Percentiles rank a stretch among this genome's conserved stretches.
phyloP scores from a whole-genome alignment of 2,113 vertebrate species.

The Sphaerodactylus townsendi region DNA sequence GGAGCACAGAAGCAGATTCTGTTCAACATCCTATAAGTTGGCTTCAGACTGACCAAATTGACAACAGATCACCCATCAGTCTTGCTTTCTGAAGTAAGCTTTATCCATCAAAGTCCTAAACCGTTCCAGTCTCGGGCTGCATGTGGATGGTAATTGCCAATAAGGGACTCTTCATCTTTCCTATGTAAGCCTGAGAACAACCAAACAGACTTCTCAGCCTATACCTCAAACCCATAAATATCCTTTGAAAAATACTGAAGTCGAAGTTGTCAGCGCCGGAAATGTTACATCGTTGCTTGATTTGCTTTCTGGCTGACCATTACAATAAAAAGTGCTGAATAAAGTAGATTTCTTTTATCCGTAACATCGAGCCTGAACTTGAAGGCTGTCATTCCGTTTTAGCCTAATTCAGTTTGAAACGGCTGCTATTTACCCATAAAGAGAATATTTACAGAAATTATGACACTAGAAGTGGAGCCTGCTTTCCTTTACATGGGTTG shows the following conservation, averaged over 20 bases:
- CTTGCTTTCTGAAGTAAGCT: background rate
- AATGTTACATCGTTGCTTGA: slow-evolving; percentile 46
- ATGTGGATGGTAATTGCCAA: slow-evolving; percentile 10
- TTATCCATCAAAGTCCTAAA: background rate
- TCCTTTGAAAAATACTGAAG: slow-evolving; percentile 32
- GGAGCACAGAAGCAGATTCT: background rate
- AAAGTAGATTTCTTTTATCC: slow-evolving; percentile 46
- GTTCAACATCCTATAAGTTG: background rate
- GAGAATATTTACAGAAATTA: slow-evolving; percentile 54
- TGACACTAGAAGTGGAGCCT: slow-evolving; percentile 54
- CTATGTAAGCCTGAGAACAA: background rate
- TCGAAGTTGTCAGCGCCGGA: slow-evolving; percentile 3
- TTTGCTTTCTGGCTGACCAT: slow-evolving; percentile 63
- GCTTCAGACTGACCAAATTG: background rate
- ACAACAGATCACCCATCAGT: background rate
- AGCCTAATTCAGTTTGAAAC: slow-evolving; percentile 64
- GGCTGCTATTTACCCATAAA: slow-evolving; percentile 60
- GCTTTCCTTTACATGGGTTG: slow-evolving; percentile 30
- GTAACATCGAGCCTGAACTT: slow-evolving; percentile 46
- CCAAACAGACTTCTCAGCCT: no score
- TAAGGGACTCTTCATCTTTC: background rate
- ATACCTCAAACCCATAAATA: background rate
- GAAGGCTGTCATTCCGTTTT: slow-evolving; percentile 62
- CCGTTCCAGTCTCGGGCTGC: slow-evolving; percentile 41
- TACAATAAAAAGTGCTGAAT: slow-evolving; percentile 52